Evolutionary conservation across 1,140 invertebrate genomes (phyloP).

Genomic region (Cotesia vestalis): DNA sequence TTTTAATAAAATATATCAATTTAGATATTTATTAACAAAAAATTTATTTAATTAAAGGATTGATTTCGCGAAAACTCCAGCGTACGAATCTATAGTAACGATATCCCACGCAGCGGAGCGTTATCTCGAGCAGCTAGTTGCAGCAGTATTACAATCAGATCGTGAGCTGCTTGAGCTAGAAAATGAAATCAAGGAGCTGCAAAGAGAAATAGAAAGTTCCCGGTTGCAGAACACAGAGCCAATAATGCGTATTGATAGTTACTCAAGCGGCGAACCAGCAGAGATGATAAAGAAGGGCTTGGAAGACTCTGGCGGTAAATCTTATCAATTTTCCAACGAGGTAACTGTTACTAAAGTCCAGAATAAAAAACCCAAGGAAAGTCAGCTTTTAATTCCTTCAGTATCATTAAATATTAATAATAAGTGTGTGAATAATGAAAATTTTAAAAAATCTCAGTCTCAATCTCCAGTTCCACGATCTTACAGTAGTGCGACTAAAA

Average conservation of each 20-base stretch:
- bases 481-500: constrained; percentile 35
- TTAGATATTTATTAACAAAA: constrained; percentile 7
- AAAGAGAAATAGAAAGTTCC: constrained; percentile 3
- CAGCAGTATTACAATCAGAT: constrained; percentile 48
- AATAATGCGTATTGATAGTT: not conserved
- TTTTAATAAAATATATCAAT: too few species aligned
- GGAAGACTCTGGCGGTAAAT: not conserved
- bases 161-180: constrained; percentile 47
- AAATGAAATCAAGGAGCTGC: constrained; percentile 43
- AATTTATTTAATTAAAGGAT: constrained; percentile 42
- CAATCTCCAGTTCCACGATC: constrained; percentile 5
- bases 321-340: not conserved
- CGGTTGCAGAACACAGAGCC: not conserved
- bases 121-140: constrained; percentile 47
- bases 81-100: constrained; percentile 42
- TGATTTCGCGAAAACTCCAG: constrained; percentile 40
- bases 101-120: constrained; percentile 52
- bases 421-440: not conserved
- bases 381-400: not conserved
- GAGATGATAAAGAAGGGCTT: not conserved
- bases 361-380: not conserved
- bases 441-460: not conserved
- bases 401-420: not conserved
- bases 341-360: not conserved
- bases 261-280: not conserved